Base-by-base conservation (phyloP, 2,888 invertebrate species). In the Tetrapedia diversipes region DNA sequence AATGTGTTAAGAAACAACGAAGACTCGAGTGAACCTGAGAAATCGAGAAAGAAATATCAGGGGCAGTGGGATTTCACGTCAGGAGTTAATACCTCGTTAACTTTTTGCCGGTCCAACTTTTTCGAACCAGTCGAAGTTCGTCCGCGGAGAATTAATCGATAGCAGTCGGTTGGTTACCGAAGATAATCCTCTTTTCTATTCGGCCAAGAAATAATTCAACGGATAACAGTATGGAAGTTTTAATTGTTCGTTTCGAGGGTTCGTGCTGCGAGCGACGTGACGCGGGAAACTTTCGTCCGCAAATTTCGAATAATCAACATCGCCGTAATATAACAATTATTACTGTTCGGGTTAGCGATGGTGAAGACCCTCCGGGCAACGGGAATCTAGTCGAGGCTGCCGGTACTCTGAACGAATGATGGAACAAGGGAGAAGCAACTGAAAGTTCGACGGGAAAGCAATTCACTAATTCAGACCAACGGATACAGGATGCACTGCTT, bases 401-500 rank as follows among this genome's bases (percentile, higher is more conserved):
- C 14, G 39, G n/a, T 34, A 14, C 10, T 34, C 29, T 43, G 19
- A 45, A 32, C 45, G 51, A 29, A 59, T 10, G 39, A 16, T 43
- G 51, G 56, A 37, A 43, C 29, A 67, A 78, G 64, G 64, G 47
- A 54, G 59, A 65, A 65, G 65, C 72, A 68, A 73, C 77, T 61
- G 57, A 77, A 67, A 63, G 43, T 59, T 56, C 37, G 60, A 64
- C n/a, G 27, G 64, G 43, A 61, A 11, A 53, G 59, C 59, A 34
- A 49, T 61, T 73, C 51, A 47, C 29, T 51, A 22, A 41, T 29
- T 22, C 39, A 41, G 61, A 67, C 56, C 22, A 39, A 16, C 45
- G 61, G 51, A 49, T 41, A 16, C 34, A 37, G 22, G 51, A 71
- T 19, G 57, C 54, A 24, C 59, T 79, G 66, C 77, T 80, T 68